phyloP scores from a whole-genome alignment of 2,113 vertebrate species.

The Nothobranchius kuhntae region DNA sequence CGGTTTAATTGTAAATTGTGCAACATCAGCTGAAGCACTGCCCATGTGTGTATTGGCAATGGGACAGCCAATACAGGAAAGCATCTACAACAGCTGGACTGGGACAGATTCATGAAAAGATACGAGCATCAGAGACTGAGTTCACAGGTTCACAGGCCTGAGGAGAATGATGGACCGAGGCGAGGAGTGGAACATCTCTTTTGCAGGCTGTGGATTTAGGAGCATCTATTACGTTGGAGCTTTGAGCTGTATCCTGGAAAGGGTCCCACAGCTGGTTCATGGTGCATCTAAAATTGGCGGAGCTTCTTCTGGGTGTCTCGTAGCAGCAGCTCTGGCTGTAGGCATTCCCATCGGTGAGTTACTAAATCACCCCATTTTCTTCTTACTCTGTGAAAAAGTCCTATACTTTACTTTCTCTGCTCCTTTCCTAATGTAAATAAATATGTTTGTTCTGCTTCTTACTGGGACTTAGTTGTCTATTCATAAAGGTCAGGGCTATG shows the following conservation, averaged over 20 bases:
- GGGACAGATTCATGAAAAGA: too few relatives aligned
- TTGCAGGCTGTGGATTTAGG: constrained; percentile 89
- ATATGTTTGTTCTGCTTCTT: background rate
- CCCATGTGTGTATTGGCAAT: background rate
- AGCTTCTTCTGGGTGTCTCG: constrained; percentile 84
- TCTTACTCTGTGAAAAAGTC: background rate
- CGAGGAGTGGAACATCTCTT: constrained; percentile 86
- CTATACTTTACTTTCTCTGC: background rate
- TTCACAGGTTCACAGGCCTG: background rate
- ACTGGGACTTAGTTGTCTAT: background rate
- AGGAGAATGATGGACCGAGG: constrained; percentile 67
- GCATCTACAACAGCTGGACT: background rate
- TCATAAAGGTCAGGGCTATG: background rate
- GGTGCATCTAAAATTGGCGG: constrained; percentile 82
- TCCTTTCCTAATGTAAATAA: background rate
- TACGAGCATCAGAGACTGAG: background rate
- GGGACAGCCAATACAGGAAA: background rate
- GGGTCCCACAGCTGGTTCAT: constrained; percentile 77
- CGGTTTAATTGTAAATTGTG: constrained; percentile 17
- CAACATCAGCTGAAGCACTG: background rate
- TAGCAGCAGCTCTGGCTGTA: constrained; percentile 75
- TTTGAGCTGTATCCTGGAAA: constrained; percentile 82
- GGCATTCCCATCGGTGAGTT: constrained; percentile 83
- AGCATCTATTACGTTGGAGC: constrained; percentile 86
- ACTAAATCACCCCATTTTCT: background rate